These are phyloP conservation scores for Xenopus borealis DNA, from an alignment of 2,113 vertebrate species.

Conservation along the genomic window DNA sequence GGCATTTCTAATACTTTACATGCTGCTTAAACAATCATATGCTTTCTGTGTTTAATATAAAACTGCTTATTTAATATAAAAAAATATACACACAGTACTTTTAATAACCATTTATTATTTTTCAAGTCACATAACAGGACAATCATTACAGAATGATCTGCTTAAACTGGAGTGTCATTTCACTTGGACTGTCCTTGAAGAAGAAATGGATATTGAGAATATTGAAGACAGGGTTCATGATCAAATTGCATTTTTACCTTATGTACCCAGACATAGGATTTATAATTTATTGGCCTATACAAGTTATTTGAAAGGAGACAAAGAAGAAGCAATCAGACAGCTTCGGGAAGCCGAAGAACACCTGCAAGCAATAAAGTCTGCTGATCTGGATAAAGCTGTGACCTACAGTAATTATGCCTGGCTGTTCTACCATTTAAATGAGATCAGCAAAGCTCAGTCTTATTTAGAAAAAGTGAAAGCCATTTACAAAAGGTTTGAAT, in stretches of 20 bases:
- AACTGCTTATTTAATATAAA: no score
- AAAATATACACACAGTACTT: no score
- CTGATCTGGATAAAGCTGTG: slow-evolving; percentile 57
- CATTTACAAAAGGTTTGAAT: slow-evolving; percentile 34
- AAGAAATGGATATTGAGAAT: slow-evolving; percentile 58
- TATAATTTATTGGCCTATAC: slow-evolving; percentile 69
- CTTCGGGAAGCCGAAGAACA: slow-evolving; percentile 64
- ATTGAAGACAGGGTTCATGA: slow-evolving; percentile 58
- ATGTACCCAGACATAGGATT: slow-evolving; percentile 30
- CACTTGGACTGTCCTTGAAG: slow-evolving; percentile 61
- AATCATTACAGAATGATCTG: slow-evolving; percentile 37
- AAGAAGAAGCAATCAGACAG: slow-evolving; percentile 59
- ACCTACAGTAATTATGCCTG: slow-evolving; percentile 76
- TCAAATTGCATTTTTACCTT: slow-evolving; percentile 51
- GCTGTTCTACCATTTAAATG: slow-evolving; percentile 64
- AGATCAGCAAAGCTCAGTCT: slow-evolving; percentile 51
- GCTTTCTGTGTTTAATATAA: no score
- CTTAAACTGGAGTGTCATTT: slow-evolving; percentile 70
- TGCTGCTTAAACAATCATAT: no score
- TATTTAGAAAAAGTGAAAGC: slow-evolving; percentile 60
- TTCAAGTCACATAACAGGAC: no score
- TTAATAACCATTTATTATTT: no score
- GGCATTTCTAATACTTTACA: no score
- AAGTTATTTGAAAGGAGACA: slow-evolving; percentile 60
- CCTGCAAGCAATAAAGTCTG: slow-evolving; percentile 42